These are phyloP conservation scores for Chrysolina oricalcia DNA, from an alignment of 2,888 invertebrate genomes.

Conservation along the genomic window DNA sequence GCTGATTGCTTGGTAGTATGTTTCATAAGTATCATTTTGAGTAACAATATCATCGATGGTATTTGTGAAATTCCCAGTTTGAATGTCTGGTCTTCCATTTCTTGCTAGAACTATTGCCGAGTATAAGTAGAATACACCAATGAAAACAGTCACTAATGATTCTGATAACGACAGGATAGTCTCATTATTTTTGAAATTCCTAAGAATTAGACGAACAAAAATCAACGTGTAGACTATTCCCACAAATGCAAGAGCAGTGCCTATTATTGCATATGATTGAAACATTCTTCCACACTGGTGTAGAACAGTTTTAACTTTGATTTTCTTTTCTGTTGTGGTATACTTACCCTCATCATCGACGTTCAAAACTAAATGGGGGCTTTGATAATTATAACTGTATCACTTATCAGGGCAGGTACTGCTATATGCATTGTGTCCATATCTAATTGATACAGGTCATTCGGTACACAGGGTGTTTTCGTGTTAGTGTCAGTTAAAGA, in stretches of 20 bases:
- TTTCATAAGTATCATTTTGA: slow-evolving; percentile 44
- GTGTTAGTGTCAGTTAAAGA: not conserved
- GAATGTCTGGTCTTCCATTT: slow-evolving; percentile 11
- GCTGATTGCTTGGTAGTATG: slow-evolving; percentile 17
- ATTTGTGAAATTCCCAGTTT: slow-evolving; percentile 46
- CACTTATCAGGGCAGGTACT: slow-evolving; percentile 39
- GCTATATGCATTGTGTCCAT: slow-evolving; percentile 29
- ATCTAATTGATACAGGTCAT: slow-evolving; percentile 40
- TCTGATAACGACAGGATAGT: slow-evolving; percentile 61
- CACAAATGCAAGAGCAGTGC: slow-evolving; percentile 59
- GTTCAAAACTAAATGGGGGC: slow-evolving; percentile 40
- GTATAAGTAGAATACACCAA: slow-evolving; percentile 66
- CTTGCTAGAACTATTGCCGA: slow-evolving; percentile 51
- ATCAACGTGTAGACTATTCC: slow-evolving; percentile 60
- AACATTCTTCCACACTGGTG: slow-evolving; percentile 59
- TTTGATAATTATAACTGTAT: slow-evolving; percentile 44
- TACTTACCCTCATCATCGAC: slow-evolving; percentile 41
- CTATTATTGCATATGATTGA: slow-evolving; percentile 63
- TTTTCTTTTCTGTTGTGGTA: slow-evolving; percentile 20
- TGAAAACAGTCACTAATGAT: slow-evolving; percentile 62
- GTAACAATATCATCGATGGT: slow-evolving; percentile 51
- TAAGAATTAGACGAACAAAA: slow-evolving; percentile 59
- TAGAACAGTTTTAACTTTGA: slow-evolving; percentile 26
- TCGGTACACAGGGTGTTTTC: slow-evolving; percentile 24
- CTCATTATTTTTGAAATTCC: slow-evolving; percentile 53